These are phyloP conservation scores for Pterocles orientalis DNA, from an alignment of 2,113 vertebrate species.

Conservation along the genomic window DNA sequence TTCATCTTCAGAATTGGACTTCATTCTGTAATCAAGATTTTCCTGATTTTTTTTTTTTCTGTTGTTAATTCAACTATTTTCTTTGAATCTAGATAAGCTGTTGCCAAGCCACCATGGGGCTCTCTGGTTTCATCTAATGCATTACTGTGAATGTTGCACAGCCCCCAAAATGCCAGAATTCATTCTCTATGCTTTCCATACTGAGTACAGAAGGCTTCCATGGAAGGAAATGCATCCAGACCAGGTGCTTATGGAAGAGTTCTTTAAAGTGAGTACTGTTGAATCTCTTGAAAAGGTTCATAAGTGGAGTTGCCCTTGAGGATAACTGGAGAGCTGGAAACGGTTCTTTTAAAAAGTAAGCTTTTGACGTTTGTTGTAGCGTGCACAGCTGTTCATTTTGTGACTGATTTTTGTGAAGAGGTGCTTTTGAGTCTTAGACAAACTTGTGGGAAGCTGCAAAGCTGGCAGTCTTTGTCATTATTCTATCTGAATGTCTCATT, in stretches of 20 bases:
- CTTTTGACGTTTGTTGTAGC: not conserved
- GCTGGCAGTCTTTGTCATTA: not conserved
- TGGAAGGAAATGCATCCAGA: constrained; percentile 93
- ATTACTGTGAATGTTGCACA: constrained; percentile 91
- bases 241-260: constrained; percentile 91
- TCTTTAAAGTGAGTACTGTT: constrained; percentile 86
- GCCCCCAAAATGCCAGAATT: constrained; percentile 91
- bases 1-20: not conserved
- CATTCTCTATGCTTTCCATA: constrained; percentile 91
- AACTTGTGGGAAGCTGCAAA: not conserved
- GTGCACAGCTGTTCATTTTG: not conserved
- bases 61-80: not conserved
- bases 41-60: not conserved
- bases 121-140: constrained; percentile 88
- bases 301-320: not conserved
- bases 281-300: not conserved
- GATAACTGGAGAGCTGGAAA: not conserved
- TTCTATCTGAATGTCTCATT: not conserved
- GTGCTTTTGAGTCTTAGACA: not conserved
- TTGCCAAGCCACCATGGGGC: constrained; percentile 86
- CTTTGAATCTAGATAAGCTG: constrained; percentile 82
- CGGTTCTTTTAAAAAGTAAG: not conserved
- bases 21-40: not conserved
- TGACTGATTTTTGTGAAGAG: not conserved
- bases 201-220: constrained; percentile 81